These are phyloP conservation scores for Argyra leucocephala DNA, from an alignment of 2,888 invertebrate genomes.

Conservation along the genomic window DNA sequence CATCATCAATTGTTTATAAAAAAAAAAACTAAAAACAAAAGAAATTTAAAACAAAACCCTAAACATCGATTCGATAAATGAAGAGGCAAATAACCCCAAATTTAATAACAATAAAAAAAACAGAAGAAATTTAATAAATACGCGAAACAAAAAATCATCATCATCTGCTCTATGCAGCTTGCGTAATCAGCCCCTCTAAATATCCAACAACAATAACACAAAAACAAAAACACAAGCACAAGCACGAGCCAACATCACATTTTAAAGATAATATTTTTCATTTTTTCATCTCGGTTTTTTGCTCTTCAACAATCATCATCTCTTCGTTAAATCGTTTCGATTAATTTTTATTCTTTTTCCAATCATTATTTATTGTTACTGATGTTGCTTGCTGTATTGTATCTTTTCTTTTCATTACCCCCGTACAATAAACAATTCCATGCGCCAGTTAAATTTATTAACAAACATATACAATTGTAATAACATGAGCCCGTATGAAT, in stretches of 20 bases:
- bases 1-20: too few relatives aligned
- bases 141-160: not conserved
- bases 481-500: too few relatives aligned
- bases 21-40: not conserved
- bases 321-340: not conserved
- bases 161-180: not conserved
- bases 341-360: not conserved
- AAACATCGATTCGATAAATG: not conserved
- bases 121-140: not conserved
- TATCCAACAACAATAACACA: not conserved
- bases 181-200: not conserved
- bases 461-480: too few relatives aligned
- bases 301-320: not conserved
- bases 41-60: not conserved
- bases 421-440: too few relatives aligned
- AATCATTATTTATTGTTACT: not conserved
- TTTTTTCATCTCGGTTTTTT: not conserved
- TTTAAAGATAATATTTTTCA: not conserved
- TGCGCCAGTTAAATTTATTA: too few relatives aligned
- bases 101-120: not conserved
- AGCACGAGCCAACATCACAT: slow-evolving; percentile 4
- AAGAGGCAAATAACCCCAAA: not conserved
- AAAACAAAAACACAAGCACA: not conserved
- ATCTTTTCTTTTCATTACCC: not conserved
- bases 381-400: not conserved